Conservation (phyloP, 2,113 vertebrate genomes). For the Choloepus hoffmanni region DNA sequence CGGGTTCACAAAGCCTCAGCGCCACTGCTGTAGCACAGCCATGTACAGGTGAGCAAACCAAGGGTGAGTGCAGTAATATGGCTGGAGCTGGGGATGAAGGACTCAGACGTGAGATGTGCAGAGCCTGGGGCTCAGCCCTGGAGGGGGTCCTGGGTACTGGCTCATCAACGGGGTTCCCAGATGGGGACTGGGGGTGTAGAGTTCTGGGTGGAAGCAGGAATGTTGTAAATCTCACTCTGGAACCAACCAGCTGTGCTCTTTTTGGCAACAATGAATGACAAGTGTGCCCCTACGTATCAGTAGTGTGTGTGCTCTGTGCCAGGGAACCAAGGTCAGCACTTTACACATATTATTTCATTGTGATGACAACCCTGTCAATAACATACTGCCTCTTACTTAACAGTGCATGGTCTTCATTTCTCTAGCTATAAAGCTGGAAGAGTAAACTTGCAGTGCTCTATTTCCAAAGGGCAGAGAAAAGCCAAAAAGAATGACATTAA, state of each 20-base stretch:
- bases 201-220: background rate
- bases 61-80: too few species aligned
- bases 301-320: background rate
- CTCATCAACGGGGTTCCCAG: rapidly evolving
- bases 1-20: background rate
- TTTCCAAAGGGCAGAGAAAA: background rate
- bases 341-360: background rate
- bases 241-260: background rate
- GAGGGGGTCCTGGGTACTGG: background rate
- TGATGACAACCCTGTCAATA: background rate
- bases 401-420: background rate
- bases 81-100: rapidly evolving
- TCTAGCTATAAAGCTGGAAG: background rate
- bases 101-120: background rate
- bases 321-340: background rate
- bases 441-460: background rate
- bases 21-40: background rate
- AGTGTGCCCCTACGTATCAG: background rate
- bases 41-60: background rate
- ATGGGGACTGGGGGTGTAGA: background rate
- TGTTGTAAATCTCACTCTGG: background rate
- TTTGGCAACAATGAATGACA: background rate
- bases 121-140: background rate
- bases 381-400: background rate
- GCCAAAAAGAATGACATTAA: background rate